Conservation (phyloP, 2,888 invertebrate species). For the Pachymerium ferrugineum region DNA sequence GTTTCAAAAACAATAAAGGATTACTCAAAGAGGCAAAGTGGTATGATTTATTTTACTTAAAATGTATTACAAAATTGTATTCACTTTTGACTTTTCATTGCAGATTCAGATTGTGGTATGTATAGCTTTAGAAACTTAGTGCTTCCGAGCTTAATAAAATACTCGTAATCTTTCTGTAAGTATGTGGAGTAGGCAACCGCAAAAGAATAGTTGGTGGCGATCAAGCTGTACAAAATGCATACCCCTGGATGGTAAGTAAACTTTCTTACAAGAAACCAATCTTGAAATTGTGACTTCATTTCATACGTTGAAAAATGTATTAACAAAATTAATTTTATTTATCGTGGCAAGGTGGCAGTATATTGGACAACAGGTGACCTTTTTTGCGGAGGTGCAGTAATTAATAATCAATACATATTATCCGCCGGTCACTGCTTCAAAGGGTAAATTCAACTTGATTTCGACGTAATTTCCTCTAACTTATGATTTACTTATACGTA, state of each 20-base stretch:
- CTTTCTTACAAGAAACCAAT: not conserved
- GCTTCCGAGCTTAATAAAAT: not conserved
- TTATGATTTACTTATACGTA: not conserved
- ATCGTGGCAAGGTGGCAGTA: not conserved
- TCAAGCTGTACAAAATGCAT: not conserved
- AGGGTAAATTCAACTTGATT: not conserved
- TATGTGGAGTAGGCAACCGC: not conserved
- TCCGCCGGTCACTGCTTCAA: conserved; percentile 2
- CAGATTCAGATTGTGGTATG: not conserved
- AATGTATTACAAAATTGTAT: not conserved
- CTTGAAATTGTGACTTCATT: no score
- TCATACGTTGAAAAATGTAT: no score
- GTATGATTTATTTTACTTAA: not conserved
- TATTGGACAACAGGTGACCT: conserved; percentile 19
- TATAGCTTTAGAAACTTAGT: not conserved
- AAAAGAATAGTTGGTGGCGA: conserved; percentile 6
- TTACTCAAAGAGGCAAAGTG: not conserved
- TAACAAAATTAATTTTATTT: no score
- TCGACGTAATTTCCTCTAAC: not conserved
- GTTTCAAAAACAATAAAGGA: not conserved
- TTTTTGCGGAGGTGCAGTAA: not conserved
- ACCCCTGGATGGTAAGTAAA: conserved; percentile 7
- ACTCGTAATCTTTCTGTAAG: not conserved
- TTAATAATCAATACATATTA: not conserved
- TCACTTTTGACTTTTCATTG: not conserved